These are phyloP conservation scores for Eueides isabella DNA, from an alignment of 1,140 invertebrate genomes.

Conservation along the genomic window DNA sequence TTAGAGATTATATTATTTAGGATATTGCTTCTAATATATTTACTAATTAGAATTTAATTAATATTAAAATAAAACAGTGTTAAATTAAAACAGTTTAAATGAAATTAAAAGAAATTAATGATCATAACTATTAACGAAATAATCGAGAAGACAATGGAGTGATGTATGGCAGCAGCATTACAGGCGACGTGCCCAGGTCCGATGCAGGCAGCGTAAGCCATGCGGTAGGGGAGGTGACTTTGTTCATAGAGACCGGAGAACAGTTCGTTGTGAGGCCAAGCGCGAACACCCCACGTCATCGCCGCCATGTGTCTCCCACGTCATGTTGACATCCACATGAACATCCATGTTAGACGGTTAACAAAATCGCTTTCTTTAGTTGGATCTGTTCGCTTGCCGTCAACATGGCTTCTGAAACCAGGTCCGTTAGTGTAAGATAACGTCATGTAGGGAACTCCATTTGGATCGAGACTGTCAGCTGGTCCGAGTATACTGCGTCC, in stretches of 20 bases:
- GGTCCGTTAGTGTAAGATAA: slow-evolving; percentile 90
- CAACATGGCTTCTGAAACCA: slow-evolving; percentile 76
- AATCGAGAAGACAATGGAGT: neutral
- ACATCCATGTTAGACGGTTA: slow-evolving; percentile 46
- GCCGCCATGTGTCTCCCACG: slow-evolving; percentile 83
- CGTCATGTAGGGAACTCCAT: slow-evolving; percentile 86
- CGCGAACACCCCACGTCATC: slow-evolving; percentile 86
- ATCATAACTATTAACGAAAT: neutral
- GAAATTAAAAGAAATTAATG: neutral
- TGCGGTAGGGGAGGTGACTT: slow-evolving; percentile 83
- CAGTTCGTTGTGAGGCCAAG: slow-evolving; percentile 83
- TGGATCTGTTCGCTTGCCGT: slow-evolving; percentile 67
- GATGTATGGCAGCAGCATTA: slow-evolving; percentile 21
- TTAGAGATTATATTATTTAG: no score
- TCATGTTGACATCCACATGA: slow-evolving; percentile 65
- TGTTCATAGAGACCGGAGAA: slow-evolving; percentile 85
- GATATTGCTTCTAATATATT: no score
- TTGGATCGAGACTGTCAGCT: slow-evolving; percentile 67
- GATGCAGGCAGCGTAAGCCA: slow-evolving; percentile 81
- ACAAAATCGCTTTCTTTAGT: slow-evolving; percentile 55
- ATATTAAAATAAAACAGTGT: neutral
- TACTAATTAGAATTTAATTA: no score
- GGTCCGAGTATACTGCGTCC: slow-evolving; percentile 82
- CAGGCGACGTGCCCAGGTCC: slow-evolving; percentile 53
- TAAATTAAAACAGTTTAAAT: neutral